Conservation (phyloP, 2,113 vertebrate genomes). For the Theristicus caerulescens region DNA sequence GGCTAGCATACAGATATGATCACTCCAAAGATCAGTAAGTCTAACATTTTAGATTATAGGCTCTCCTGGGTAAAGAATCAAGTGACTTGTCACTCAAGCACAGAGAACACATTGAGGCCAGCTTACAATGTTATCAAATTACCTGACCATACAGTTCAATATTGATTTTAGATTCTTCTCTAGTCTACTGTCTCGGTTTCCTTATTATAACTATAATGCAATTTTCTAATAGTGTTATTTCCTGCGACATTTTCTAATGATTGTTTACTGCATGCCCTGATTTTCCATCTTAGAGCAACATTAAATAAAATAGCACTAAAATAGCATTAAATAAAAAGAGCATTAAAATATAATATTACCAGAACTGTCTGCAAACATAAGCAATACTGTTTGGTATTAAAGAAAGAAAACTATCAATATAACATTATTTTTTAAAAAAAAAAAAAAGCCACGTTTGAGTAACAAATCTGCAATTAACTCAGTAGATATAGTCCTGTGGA, state of each 20-base stretch:
- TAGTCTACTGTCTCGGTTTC: background rate
- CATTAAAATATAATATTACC: background rate
- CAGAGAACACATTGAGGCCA: background rate
- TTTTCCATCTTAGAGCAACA: background rate
- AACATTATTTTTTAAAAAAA: background rate
- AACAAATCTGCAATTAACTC: background rate
- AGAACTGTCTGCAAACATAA: background rate
- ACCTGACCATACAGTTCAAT: background rate
- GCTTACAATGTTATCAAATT: slow-evolving; percentile 3
- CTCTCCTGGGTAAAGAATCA: background rate
- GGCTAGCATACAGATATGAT: background rate
- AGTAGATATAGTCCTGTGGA: background rate
- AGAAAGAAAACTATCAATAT: background rate
- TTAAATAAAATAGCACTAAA: background rate
- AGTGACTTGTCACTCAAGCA: slow-evolving; percentile 1
- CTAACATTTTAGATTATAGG: background rate
- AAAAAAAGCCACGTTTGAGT: background rate
- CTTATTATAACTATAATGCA: background rate
- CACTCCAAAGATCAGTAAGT: background rate
- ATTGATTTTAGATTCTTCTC: slow-evolving; percentile 39
- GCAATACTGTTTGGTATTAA: background rate
- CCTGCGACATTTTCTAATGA: slow-evolving; percentile 8
- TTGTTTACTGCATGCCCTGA: background rate
- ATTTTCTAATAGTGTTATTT: slow-evolving; percentile 23
- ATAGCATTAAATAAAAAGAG: background rate